phyloP scores from a whole-genome alignment of 2,113 vertebrate genomes.

The Numenius arquata region DNA sequence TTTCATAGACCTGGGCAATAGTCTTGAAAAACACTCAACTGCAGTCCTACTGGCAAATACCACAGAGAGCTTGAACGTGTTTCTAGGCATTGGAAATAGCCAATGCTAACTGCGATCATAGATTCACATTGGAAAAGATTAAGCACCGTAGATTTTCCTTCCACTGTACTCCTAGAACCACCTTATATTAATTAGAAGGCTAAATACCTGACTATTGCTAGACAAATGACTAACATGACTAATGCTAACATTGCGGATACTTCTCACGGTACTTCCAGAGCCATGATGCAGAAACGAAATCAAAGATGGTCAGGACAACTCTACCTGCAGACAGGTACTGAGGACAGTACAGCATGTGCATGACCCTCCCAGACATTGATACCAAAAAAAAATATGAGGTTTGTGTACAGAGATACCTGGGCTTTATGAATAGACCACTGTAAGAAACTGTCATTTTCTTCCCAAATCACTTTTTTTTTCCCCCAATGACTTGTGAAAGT shows the following conservation, averaged over 20 bases:
- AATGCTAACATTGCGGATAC: neutral
- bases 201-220: neutral
- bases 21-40: neutral
- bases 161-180: neutral
- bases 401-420: neutral
- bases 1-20: neutral
- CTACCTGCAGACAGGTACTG: neutral
- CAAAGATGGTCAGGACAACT: neutral
- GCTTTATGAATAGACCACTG: neutral
- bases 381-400: neutral
- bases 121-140: neutral
- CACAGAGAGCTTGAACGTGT: neutral
- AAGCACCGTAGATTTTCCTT: neutral
- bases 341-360: neutral
- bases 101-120: neutral
- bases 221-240: neutral
- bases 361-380: fast-evolving
- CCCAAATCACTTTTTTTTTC: neutral
- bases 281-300: neutral
- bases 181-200: neutral
- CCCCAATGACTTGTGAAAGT: neutral
- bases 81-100: neutral
- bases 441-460: neutral
- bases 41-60: neutral
- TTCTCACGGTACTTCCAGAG: neutral